These are phyloP conservation scores for Drosophila flavopinicola DNA, from an alignment of 2,888 invertebrate species.

Conservation along the genomic window DNA sequence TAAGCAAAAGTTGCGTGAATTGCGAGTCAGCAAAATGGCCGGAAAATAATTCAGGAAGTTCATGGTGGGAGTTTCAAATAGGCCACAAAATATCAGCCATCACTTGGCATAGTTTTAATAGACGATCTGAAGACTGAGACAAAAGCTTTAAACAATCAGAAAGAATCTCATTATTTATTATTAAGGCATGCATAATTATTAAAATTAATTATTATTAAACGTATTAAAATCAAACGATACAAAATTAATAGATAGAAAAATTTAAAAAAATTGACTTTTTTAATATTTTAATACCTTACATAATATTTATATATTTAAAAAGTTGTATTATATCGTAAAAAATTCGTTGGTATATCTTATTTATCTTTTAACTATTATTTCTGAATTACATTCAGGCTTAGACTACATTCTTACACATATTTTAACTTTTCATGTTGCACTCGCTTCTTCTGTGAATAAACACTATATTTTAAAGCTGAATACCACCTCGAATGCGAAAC, in stretches of 20 bases:
- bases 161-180: too few species aligned
- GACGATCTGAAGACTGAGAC: not conserved
- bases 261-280: too few species aligned
- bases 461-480: not conserved
- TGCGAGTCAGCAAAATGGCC: conserved; percentile 51
- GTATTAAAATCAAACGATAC: too few species aligned
- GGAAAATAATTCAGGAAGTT: conserved; percentile 10
- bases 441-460: not conserved
- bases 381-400: too few species aligned
- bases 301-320: not conserved
- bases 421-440: not conserved
- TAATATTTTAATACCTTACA: not conserved
- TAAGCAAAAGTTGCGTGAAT: conserved; percentile 44
- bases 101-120: not conserved
- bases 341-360: not conserved
- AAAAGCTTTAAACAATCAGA: not conserved
- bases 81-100: conserved; percentile 3
- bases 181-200: too few species aligned
- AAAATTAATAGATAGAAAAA: too few species aligned
- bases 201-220: too few species aligned
- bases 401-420: not conserved
- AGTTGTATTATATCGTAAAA: too few species aligned
- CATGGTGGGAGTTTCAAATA: not conserved
- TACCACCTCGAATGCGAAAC: conserved; percentile 2
- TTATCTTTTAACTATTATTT: not conserved